A percentile compares a stretch with the other conserved stretches of the same genome.
Evolutionary conservation across 2,888 invertebrate genomes (phyloP).

Genomic region (Campoplex nolae): DNA sequence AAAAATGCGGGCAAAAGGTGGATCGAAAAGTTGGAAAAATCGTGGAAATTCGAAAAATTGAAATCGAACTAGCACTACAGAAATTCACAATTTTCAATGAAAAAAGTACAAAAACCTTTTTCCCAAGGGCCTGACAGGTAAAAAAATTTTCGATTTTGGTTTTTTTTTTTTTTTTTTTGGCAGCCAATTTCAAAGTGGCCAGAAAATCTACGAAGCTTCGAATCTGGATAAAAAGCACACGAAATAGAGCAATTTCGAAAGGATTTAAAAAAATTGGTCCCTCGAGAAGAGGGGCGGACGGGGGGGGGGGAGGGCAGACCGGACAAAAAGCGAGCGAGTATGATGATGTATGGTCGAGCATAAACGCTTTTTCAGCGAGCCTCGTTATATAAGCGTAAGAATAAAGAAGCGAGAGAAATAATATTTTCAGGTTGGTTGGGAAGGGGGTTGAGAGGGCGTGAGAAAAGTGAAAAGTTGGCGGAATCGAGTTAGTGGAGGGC

Average conservation of each 20-base stretch:
- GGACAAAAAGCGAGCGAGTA: neutral
- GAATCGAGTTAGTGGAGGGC: constrained; percentile 17
- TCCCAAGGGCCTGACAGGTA: too few relatives aligned
- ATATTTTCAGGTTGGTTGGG: constrained; percentile 22
- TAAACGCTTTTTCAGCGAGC: constrained; percentile 22
- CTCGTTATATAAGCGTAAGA: constrained; percentile 7
- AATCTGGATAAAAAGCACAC: too few relatives aligned
- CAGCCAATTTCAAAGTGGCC: too few relatives aligned
- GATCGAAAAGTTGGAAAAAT: too few relatives aligned
- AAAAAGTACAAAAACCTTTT: too few relatives aligned
- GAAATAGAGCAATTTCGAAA: neutral
- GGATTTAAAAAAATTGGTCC: constrained; percentile 23
- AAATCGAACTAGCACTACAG: too few relatives aligned
- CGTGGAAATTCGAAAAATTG: too few relatives aligned
- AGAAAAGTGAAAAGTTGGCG: constrained; percentile 46
- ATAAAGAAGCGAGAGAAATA: constrained; percentile 21
- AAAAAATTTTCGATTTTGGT: too few relatives aligned
- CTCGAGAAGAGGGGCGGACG: neutral
- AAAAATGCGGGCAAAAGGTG: too few relatives aligned
- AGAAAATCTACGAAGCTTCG: too few relatives aligned
- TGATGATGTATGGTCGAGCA: constrained; percentile 41
- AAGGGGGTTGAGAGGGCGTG: neutral
- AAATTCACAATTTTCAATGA: too few relatives aligned
- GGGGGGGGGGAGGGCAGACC: neutral
- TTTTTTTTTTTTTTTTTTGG: too few relatives aligned